Conservation (phyloP, 2,113 vertebrate species). For the Pedionomus torquatus region DNA sequence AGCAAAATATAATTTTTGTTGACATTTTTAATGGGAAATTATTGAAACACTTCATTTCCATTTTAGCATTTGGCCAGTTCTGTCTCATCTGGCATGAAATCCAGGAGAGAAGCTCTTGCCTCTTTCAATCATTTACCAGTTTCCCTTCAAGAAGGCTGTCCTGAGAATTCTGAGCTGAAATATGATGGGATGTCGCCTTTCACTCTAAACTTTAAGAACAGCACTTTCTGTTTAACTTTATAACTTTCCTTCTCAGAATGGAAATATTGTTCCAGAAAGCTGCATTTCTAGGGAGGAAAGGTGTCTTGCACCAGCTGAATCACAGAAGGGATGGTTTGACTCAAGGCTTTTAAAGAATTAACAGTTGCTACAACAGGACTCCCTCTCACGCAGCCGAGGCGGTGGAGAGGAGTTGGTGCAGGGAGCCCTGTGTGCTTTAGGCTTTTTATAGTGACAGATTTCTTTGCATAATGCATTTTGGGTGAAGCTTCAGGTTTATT, state of each 20-base stretch:
- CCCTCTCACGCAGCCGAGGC: neutral
- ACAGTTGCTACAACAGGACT: neutral
- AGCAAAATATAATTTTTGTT: slow-evolving; percentile 39
- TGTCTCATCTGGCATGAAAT: neutral
- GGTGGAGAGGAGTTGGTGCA: neutral
- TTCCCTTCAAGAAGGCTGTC: neutral
- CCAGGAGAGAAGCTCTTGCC: neutral
- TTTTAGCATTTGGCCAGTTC: slow-evolving; percentile 27
- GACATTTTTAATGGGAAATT: slow-evolving; percentile 39
- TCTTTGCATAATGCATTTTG: slow-evolving; percentile 26
- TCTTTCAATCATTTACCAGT: neutral
- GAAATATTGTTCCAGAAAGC: neutral
- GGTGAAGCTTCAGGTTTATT: slow-evolving; percentile 26
- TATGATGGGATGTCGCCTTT: neutral
- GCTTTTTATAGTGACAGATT: slow-evolving; percentile 21
- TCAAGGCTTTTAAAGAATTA: slow-evolving; percentile 27
- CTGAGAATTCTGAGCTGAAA: neutral
- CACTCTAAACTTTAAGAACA: neutral
- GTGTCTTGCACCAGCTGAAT: neutral
- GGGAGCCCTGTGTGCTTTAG: neutral
- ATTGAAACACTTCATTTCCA: slow-evolving; percentile 56
- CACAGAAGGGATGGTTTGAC: neutral
- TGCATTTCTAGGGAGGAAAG: neutral
- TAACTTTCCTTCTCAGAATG: neutral
- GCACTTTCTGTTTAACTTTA: neutral